phyloP scores from a whole-genome alignment of 2,113 vertebrate species.

The Alethe castanea region DNA sequence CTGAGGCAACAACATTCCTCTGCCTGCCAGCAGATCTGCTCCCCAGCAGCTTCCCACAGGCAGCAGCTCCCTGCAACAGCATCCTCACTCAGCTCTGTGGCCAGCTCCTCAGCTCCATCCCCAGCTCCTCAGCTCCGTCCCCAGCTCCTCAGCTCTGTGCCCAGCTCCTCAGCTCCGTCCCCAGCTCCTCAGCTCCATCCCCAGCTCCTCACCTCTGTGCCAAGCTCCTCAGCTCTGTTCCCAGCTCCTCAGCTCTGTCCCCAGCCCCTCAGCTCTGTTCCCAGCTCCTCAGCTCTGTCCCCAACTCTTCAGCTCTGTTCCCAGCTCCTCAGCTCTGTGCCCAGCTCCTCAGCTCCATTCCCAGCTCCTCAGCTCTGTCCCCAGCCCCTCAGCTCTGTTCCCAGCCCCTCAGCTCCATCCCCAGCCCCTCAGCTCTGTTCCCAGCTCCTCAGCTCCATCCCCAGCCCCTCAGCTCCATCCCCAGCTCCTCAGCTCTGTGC shows the following conservation, averaged over 20 bases:
- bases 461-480: neutral
- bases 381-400: too few relatives aligned
- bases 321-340: neutral
- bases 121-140: neutral
- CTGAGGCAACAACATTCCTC: neutral
- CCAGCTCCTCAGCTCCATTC: neutral
- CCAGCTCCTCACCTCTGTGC: too few relatives aligned
- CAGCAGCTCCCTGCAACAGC: neutral
- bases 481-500: too few relatives aligned
- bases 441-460: too few relatives aligned
- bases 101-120: neutral
- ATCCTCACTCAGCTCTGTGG: neutral
- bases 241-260: neutral
- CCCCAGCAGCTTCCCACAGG: fast-evolving
- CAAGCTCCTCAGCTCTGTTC: too few relatives aligned
- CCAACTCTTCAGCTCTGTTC: neutral
- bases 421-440: neutral
- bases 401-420: neutral
- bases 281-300: neutral
- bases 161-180: too few relatives aligned
- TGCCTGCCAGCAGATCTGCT: neutral
- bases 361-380: neutral
- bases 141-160: too few relatives aligned
- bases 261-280: neutral
- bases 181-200: too few relatives aligned